A percentile compares a stretch with the other conserved stretches of the same genome.
These are phyloP conservation scores for Bombyx mandarina DNA, from an alignment of 1,140 invertebrate species.

Conservation along the genomic window DNA sequence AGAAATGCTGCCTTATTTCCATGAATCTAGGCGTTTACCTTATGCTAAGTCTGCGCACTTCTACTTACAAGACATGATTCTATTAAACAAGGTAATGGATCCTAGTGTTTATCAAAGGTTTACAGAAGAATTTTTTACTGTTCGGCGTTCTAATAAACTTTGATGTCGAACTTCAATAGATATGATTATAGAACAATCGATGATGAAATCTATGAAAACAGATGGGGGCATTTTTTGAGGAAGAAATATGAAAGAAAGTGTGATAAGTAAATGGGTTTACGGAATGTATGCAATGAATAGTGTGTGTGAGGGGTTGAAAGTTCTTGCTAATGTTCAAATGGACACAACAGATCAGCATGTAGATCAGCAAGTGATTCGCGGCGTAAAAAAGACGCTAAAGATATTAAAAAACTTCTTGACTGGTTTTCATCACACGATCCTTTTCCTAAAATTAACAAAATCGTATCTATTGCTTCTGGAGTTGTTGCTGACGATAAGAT, in stretches of 20 bases:
- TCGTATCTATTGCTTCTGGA: constrained; percentile 43
- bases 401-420: constrained; percentile 34
- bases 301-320: constrained; percentile 36
- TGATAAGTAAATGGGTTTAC: constrained; percentile 47
- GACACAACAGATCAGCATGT: constrained; percentile 54
- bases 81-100: constrained; percentile 33
- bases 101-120: constrained; percentile 44
- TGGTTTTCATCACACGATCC: constrained; percentile 46
- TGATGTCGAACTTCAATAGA: constrained; percentile 51
- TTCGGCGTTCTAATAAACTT: constrained; percentile 51
- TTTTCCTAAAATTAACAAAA: constrained; percentile 12
- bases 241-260: constrained; percentile 39
- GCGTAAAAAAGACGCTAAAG: constrained; percentile 40
- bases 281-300: constrained; percentile 30
- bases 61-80: constrained; percentile 51
- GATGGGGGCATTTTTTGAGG: constrained; percentile 40
- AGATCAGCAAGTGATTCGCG: constrained; percentile 40
- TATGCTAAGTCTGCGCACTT: constrained; percentile 45
- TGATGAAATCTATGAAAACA: constrained; percentile 59
- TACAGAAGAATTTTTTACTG: constrained; percentile 39
- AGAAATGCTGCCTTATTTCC: constrained; percentile 62
- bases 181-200: constrained; percentile 44
- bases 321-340: constrained; percentile 32
- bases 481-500: constrained; percentile 41
- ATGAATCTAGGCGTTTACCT: constrained; percentile 31